Evolutionary conservation across 2,888 invertebrate species (phyloP), one percentile per base, ranked within the genome.

Genomic region (Synanthedon tipuliformis): DNA sequence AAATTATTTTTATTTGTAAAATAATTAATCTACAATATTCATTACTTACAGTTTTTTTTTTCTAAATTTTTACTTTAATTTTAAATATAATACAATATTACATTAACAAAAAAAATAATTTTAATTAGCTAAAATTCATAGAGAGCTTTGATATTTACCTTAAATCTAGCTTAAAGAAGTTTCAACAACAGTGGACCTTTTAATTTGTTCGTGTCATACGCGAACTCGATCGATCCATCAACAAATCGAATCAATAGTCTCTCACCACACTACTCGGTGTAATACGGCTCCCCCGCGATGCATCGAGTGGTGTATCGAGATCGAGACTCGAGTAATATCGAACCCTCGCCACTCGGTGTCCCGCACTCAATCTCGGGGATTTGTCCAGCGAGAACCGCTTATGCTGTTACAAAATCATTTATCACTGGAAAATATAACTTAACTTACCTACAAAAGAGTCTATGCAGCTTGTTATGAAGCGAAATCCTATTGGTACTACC

Each of bases 251-350:
- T 66, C 63, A 59, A 62, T 68, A 64, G 64, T 64, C 61, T 70
- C 67, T 65, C 61, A 57, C 63, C 52, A 53, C 52, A 59, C 56
- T 57, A 59, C 62, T 67, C 13, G 13, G 45, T 73, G 68, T 78
- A 76, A 76, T 80, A 71, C 74, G 68, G 73, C 73, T 66, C 75
- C 76, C 73, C 81, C 70, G 73, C 76, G 70, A 73, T 74, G 78
- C 78, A 81, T 75, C 78, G 78, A 82, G 80, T 75, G 77, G 77
- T 71, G 78, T 78, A 81, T 81, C 82, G 75, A 77, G 71, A 75
- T 72, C 78, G 72, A 70, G 66, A 74, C 71, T 77, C 74, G 68
- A 80, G 76, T 75, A 78, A 81, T 82, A 82, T 81, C 81, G 78
- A 79, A 77, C 77, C 78, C 80, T 76, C 73, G 55, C 62, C 55